These are phyloP conservation scores for Dinothrombium tinctorium DNA, from an alignment of 1,140 invertebrate species.

Conservation along the genomic window DNA sequence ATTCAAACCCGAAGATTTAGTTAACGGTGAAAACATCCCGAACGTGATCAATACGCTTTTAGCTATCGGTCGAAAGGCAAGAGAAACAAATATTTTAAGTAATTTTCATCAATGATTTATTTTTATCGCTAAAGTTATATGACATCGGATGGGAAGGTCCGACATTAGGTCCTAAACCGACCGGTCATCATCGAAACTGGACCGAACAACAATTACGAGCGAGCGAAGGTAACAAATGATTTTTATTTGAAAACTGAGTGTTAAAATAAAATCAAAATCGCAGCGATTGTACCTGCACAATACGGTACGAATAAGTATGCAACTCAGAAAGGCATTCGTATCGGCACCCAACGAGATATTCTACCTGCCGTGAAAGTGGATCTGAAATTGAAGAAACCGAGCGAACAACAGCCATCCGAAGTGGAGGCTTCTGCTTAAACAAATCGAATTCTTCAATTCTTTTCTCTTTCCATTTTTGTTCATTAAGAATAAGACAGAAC, in stretches of 20 bases:
- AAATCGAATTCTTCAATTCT: too few species aligned
- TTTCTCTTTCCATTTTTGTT: too few species aligned
- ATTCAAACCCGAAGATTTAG: constrained; percentile 4
- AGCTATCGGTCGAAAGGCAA: not conserved
- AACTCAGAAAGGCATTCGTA: constrained; percentile 7
- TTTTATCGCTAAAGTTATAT: not conserved
- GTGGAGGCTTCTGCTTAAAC: too few species aligned
- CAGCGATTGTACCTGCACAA: constrained; percentile 8
- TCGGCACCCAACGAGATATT: constrained; percentile 6
- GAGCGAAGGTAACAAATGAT: not conserved
- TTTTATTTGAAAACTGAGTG: not conserved
- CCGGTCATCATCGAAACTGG: constrained; percentile 8
- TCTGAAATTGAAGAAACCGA: not conserved
- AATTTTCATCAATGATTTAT: not conserved
- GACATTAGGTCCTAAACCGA: constrained; percentile 7
- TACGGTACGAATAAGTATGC: constrained; percentile 8
- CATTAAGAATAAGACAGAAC: too few species aligned
- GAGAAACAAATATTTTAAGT: not conserved
- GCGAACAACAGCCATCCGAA: too few species aligned
- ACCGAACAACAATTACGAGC: constrained; percentile 5
- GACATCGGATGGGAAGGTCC: constrained; percentile 6
- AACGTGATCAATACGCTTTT: constrained; percentile 4
- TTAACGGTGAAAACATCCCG: constrained; percentile 3
- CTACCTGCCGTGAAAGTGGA: constrained; percentile 1
- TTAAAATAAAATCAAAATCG: not conserved